Evolutionary conservation across 2,888 invertebrate species (phyloP).

Genomic region (Heteropelma amictum): DNA sequence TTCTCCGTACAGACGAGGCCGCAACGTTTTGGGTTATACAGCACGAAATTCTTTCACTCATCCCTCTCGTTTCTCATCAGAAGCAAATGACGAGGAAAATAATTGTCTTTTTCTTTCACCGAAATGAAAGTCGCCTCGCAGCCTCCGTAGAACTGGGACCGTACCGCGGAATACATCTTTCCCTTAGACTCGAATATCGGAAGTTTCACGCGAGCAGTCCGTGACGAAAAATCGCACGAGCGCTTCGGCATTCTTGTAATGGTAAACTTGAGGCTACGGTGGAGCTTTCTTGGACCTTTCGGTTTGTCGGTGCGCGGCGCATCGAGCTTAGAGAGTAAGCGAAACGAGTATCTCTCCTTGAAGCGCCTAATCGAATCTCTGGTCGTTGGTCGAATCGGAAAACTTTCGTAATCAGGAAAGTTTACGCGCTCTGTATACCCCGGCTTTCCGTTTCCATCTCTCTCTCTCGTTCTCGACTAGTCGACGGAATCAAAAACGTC

Average conservation of each 20-base stretch:
- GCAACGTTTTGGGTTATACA: too few relatives aligned
- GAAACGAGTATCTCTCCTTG: slow-evolving; percentile 10
- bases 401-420: slow-evolving; percentile 73
- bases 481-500: slow-evolving; percentile 12
- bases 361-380: slow-evolving; percentile 66
- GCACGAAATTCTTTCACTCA: slow-evolving; percentile 18
- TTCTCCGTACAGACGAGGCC: too few relatives aligned
- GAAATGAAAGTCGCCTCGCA: neutral
- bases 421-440: slow-evolving; percentile 60
- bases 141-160: slow-evolving; percentile 37
- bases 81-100: slow-evolving; percentile 51
- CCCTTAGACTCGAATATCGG: slow-evolving; percentile 18
- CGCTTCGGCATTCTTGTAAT: neutral
- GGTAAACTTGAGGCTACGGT: too few relatives aligned
- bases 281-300: slow-evolving; percentile 18
- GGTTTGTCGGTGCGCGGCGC: slow-evolving; percentile 34
- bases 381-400: slow-evolving; percentile 73
- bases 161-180: slow-evolving; percentile 30
- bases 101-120: slow-evolving; percentile 20
- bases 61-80: slow-evolving; percentile 37
- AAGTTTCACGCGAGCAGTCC: slow-evolving; percentile 6
- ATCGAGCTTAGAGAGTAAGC: slow-evolving; percentile 16
- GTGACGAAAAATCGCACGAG: neutral
- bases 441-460: neutral
- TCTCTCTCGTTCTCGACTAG: slow-evolving; percentile 20